Evolutionary conservation across 2,797 vertebrate genomes (phyloP), one percentile per base, ranked within the genome.

Genomic region (Graptemys geographica): DNA sequence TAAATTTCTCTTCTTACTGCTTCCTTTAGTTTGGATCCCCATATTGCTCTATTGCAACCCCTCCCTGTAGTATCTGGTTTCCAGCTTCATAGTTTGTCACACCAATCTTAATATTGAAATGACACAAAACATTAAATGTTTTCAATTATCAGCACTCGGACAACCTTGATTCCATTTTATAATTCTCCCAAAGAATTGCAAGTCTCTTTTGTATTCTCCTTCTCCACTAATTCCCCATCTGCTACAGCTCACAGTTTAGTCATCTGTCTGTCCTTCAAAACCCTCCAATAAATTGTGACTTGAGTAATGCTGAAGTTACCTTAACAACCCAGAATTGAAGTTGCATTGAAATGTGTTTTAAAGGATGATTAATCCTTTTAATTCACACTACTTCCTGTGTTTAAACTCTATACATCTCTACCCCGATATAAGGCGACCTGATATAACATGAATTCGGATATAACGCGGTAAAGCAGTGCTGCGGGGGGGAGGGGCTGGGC

Each of bases 1-100:
- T 0, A 0, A 18, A 2, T 18, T 86, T 57, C 7, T 85, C 4
- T 11, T 74, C 12, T 74, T 74, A 44, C 23, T 44, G 19, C 21
- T 72, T 12, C n/a, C 19, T 11, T 41, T 37, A 21, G 37, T 41
- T 72, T 11, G 3, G 6, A 10, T 41, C 21, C 21, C 69, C 31
- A 62, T 62, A 31, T 62, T 33, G 15, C 16, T 62, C 59, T 62
- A 8, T 59, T 59, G 57, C 28, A 31, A 31, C 6, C 28, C 12
- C 57, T 59, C 57, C 13, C 57, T 31, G 13, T 62, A 62, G 31
- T 62, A 18, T 33, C 59, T 62, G 59, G 31, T 33, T 62, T 62
- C 59, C 31, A 62, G 59, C 13, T 7, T 62, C 59, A 62, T 33
- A 62, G 59, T 62, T 62, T 62, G 31, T 33, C 15, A 33, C 59